phyloP scores from a whole-genome alignment of 2,797 vertebrate genomes.

The Pempheris klunzingeri region DNA sequence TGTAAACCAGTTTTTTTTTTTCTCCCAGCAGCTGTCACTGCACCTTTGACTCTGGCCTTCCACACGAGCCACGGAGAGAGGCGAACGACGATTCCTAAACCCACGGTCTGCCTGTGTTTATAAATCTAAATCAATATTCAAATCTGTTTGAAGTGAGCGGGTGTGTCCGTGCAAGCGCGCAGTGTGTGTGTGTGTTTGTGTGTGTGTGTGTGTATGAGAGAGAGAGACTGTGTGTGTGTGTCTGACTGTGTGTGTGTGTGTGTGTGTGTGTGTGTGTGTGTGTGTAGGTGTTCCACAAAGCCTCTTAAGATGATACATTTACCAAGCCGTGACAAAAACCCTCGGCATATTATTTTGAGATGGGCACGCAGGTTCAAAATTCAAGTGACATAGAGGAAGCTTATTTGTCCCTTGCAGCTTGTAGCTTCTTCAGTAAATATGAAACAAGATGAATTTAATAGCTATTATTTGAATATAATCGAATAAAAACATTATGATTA shows the following conservation, averaged over 20 bases:
- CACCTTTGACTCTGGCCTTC: constrained; percentile 81
- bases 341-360: constrained; percentile 92
- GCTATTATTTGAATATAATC: neutral
- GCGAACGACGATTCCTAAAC: constrained; percentile 86
- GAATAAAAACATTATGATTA: neutral
- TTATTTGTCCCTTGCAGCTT: constrained; percentile 53
- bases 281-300: constrained; percentile 92
- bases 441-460: constrained; percentile 10
- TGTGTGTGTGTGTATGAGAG: constrained; percentile 45
- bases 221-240: constrained; percentile 52
- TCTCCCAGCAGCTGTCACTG: constrained; percentile 57
- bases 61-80: constrained; percentile 57
- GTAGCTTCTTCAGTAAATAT: constrained; percentile 40
- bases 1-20: constrained; percentile 39
- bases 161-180: constrained; percentile 75
- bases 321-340: constrained; percentile 97
- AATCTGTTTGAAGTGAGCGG: constrained; percentile 93
- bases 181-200: constrained; percentile 52
- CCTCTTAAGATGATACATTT: constrained; percentile 98
- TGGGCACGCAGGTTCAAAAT: constrained; percentile 78
- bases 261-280: constrained; percentile 54
- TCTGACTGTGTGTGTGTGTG: constrained; percentile 36
- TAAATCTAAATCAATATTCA: constrained; percentile 99
- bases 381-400: constrained; percentile 73
- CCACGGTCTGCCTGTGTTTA: constrained; percentile 93